Evolutionary conservation across 2,888 invertebrate species (phyloP), one percentile per base, ranked within the genome.

Genomic region (Mesorhabditis sp.): DNA sequence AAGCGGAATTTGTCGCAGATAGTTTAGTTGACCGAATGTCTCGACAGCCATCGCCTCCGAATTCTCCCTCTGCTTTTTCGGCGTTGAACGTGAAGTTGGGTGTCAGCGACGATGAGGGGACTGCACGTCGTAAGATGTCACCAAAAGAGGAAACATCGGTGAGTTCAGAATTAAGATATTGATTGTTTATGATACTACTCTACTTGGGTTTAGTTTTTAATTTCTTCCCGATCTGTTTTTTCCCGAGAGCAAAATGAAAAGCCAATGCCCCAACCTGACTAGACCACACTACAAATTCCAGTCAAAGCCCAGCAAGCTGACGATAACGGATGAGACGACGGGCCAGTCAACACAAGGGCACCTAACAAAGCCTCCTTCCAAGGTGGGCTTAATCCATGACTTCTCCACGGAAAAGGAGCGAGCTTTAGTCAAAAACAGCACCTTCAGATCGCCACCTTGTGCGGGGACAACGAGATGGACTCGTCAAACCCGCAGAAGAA

Each of bases 211-310:
- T n/a, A 42, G 42, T 7, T 13, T 44, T 13, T 43, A 43, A 41
- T 50, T 3, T 15, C 61, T 72, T 78, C 43, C 75, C 77, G 79
- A 68, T 79, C 4, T 6, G 76, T 76, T 2, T 72, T 79, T 6
- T 74, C 79, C 5, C 77, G 77, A 79, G 69, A 79, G 69, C 76
- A 77, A 67, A 76, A 79, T 45, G 28, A 66, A 10, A 10, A 7
- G 0, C 45, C 4, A 66, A 15, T 15, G 45, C 15, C 13, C 1
- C 13, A 28, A 45, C 4, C 44, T 6, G 43, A 10, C 28, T 28
- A 28, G 28, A 1, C 28, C 1, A 28, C 1, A 50, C 10, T 50
- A 13, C 58, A 50, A 50, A 50, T n/a, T 50, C 10, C 58, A 50
- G n/a, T 50, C 58, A n/a, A 50, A 50, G n/a, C 58, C 58, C 7